Conservation (phyloP, 2,888 invertebrate genomes). For the Nomada flava region DNA sequence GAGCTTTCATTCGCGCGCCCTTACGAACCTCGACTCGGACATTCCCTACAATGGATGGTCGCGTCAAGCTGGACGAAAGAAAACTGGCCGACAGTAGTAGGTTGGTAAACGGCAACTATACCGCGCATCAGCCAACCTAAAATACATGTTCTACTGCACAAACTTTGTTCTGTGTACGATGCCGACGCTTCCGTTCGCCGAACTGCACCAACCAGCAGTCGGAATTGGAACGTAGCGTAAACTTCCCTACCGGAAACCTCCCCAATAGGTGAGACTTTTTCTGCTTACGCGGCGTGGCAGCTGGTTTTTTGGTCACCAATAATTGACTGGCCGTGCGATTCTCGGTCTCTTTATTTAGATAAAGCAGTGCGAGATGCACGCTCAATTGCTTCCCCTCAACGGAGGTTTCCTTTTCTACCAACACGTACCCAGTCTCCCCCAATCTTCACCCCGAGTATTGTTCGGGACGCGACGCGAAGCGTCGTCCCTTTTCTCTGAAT, state of each 20-base stretch:
- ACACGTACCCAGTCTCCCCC: slow-evolving; percentile 19
- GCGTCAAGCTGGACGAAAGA: no score
- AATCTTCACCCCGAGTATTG: slow-evolving; percentile 37
- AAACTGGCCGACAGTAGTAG: neutral
- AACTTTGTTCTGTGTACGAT: slow-evolving; percentile 13
- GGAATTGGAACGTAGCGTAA: neutral
- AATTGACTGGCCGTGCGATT: neutral
- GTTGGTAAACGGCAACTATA: slow-evolving; percentile 28
- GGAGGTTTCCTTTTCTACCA: slow-evolving; percentile 21
- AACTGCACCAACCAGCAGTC: neutral
- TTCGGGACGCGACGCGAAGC: slow-evolving; percentile 22
- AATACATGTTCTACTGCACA: slow-evolving; percentile 25
- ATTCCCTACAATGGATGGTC: no score
- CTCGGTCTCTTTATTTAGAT: neutral
- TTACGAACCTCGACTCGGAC: no score
- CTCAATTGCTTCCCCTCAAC: slow-evolving; percentile 45
- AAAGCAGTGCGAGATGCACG: neutral
- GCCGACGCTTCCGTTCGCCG: neutral
- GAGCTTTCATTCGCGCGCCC: slow-evolving; percentile 16
- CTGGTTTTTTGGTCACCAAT: neutral
- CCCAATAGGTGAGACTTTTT: no score
- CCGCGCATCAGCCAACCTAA: neutral
- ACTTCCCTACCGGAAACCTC: no score
- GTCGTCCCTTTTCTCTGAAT: slow-evolving; percentile 14
- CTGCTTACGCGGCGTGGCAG: neutral